Conservation (phyloP, 2,113 vertebrate genomes). For the Recurvirostra avosetta region DNA sequence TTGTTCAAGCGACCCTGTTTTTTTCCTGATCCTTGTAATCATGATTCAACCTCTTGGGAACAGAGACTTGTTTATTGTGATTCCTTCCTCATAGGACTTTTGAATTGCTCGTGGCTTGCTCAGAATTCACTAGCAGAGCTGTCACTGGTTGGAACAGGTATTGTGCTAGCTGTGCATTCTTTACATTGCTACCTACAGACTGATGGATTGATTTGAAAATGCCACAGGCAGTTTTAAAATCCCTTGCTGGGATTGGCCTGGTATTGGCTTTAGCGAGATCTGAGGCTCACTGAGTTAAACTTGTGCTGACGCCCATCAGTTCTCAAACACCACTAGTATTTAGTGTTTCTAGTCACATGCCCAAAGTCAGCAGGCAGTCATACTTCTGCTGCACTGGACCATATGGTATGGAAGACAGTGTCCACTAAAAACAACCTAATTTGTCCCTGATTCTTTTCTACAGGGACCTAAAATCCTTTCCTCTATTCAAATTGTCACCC, state of each 20-base stretch:
- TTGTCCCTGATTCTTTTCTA: background rate
- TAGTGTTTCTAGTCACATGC: background rate
- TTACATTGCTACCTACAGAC: constrained; percentile 14
- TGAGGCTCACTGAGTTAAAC: background rate
- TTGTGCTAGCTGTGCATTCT: constrained; percentile 11
- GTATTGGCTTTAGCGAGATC: background rate
- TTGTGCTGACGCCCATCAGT: background rate
- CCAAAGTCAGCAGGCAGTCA: background rate
- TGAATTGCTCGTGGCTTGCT: background rate
- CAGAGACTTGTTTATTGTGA: background rate
- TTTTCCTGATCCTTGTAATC: background rate
- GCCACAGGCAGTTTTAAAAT: constrained; percentile 37
- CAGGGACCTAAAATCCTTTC: background rate
- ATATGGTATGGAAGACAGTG: background rate
- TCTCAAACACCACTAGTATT: background rate
- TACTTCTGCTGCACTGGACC: background rate
- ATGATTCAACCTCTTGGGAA: background rate
- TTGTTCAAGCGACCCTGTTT: background rate
- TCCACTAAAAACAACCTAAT: background rate
- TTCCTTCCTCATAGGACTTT: background rate
- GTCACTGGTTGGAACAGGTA: background rate
- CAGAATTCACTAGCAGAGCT: background rate
- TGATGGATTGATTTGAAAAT: constrained; percentile 50
- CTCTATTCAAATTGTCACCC: background rate
- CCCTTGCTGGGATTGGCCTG: background rate